Percentiles rank a stretch among this genome's conserved stretches.
phyloP scores from a whole-genome alignment of 2,113 vertebrate genomes.

The Hippocampus abdominalis region DNA sequence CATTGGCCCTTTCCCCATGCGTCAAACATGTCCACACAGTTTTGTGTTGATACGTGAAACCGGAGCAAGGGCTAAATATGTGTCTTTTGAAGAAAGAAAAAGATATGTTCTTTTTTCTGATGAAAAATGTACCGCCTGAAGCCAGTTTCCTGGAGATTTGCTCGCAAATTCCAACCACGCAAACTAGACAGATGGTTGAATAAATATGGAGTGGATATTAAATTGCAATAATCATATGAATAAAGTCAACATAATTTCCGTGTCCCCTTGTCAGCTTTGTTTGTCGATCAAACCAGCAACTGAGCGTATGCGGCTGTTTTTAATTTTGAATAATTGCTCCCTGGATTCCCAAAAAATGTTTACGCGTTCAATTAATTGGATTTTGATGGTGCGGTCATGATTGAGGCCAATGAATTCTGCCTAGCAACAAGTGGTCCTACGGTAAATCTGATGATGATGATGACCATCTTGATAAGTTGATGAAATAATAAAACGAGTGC shows the following conservation, averaged over 20 bases:
- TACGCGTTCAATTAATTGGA: not conserved
- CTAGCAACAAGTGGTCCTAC: not conserved
- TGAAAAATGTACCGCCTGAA: not conserved
- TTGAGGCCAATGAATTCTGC: not conserved
- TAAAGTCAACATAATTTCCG: not conserved
- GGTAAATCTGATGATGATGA: not conserved
- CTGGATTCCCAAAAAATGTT: not conserved
- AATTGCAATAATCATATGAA: not conserved
- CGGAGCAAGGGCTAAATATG: not conserved
- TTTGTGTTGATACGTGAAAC: not conserved
- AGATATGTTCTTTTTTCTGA: not conserved
- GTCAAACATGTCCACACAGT: not conserved
- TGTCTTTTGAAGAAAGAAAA: not conserved
- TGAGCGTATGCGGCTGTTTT: too few relatives aligned
- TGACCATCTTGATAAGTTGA: too few relatives aligned
- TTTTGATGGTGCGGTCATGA: not conserved
- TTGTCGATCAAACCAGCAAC: not conserved
- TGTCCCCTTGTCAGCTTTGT: not conserved
- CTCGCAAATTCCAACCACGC: not conserved
- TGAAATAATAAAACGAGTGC: too few relatives aligned
- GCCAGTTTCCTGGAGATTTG: not conserved
- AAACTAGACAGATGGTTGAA: not conserved
- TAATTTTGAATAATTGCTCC: too few relatives aligned
- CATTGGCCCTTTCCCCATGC: too few relatives aligned
- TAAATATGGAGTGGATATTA: not conserved